Conservation (phyloP, 2,797 vertebrate species). For the Sorex maritimensis region DNA sequence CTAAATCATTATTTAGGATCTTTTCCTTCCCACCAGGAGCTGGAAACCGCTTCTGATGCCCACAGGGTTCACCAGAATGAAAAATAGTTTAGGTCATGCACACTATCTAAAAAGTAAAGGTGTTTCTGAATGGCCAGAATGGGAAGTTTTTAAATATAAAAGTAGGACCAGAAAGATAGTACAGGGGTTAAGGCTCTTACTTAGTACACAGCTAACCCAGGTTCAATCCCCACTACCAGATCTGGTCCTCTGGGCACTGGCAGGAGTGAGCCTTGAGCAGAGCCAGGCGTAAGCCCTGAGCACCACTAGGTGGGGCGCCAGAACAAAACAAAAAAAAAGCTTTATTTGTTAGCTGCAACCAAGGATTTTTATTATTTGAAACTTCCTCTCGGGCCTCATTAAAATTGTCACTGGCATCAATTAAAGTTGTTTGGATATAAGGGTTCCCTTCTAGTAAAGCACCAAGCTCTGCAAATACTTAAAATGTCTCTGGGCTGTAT, state of each 20-base stretch:
- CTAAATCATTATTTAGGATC: fast-evolving
- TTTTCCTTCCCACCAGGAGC: fast-evolving
- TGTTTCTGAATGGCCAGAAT: not conserved
- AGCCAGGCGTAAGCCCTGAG: no score
- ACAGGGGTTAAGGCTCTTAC: no score
- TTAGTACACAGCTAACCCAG: no score
- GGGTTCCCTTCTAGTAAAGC: not conserved
- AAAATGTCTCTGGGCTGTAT: not conserved
- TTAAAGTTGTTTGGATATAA: not conserved
- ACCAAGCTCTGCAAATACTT: not conserved
- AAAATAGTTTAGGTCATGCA: not conserved
- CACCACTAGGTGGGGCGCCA: no score
- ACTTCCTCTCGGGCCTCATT: not conserved
- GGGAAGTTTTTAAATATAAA: not conserved
- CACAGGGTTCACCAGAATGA: not conserved
- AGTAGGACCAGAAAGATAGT: no score
- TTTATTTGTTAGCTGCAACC: not conserved
- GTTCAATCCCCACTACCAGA: no score
- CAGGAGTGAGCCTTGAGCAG: not conserved
- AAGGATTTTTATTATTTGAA: not conserved
- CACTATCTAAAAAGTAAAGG: not conserved
- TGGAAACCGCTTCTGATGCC: not conserved
- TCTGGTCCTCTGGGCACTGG: not conserved
- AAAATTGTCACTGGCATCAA: not conserved
- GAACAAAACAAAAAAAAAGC: not conserved